phyloP scores from a whole-genome alignment of 2,113 vertebrate species.

The Nanorana parkeri region DNA sequence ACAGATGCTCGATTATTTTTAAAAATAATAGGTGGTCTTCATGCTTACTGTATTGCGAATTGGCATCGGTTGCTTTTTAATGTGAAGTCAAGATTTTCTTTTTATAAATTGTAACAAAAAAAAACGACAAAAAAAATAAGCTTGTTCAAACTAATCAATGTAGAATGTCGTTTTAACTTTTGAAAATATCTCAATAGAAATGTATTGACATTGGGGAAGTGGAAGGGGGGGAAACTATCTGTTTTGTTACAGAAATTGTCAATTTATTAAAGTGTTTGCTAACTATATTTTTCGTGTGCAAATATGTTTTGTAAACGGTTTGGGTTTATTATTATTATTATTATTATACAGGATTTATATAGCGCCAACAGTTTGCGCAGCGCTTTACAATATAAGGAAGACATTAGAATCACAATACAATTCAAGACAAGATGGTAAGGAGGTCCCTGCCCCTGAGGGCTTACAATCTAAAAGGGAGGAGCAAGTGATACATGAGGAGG shows the following conservation, averaged over 20 bases:
- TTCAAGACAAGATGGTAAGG: no score
- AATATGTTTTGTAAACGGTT: no score
- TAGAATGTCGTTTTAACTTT: slow-evolving; percentile 51
- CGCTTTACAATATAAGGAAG: no score
- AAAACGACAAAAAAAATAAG: not conserved
- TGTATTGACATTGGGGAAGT: slow-evolving; percentile 39
- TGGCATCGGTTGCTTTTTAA: slow-evolving; percentile 40
- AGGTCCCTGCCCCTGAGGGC: no score
- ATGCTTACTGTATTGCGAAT: slow-evolving; percentile 25
- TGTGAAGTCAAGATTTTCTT: slow-evolving; percentile 16
- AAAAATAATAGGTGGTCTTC: slow-evolving; percentile 1
- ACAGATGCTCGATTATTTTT: not conserved
- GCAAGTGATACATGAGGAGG: no score
- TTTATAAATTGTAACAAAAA: slow-evolving; percentile 44
- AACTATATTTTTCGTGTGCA: slow-evolving; percentile 1
- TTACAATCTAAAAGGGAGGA: no score
- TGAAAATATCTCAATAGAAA: slow-evolving; percentile 49
- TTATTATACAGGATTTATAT: no score
- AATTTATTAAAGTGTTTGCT: slow-evolving; percentile 55
- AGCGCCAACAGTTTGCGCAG: no score
- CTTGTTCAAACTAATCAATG: slow-evolving; percentile 6
- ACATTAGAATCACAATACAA: no score
- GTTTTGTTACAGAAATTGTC: slow-evolving; percentile 54
- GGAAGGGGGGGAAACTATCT: not conserved
- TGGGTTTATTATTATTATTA: no score